Evolutionary conservation across 1,140 invertebrate genomes (phyloP), one percentile per base, ranked within the genome.

Genomic region (Drosophila fuyamai): DNA sequence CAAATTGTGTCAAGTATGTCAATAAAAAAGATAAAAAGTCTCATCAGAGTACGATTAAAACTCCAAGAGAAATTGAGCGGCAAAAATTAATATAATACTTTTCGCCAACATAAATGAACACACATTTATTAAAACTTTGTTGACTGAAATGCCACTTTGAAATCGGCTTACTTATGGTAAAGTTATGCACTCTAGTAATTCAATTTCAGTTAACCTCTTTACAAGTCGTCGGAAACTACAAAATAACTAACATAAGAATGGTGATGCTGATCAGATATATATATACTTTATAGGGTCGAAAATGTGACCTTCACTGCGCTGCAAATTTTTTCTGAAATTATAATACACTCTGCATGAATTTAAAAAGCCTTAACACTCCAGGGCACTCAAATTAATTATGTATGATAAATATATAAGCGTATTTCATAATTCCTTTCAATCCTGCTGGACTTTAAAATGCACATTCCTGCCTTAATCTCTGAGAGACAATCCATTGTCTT

Each of bases 401-500:
- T 7, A 48, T 29, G 32, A 50, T 32, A 65, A 41, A 40, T 50
- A 41, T 32, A 7, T 32, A 40, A 27, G 7, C n/a, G 54, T 43
- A 14, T 46, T 46, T 46, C 57, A 46, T 61, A 61, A 38, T 16
- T n/a, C 23, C 27, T 0, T 23, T 14, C 29, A 16, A 18, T 44
- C 14, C 18, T 9, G 32, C 40, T 9, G 38, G 29, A 18, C n/a
- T 36, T 16, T 36, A 27, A 58, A 63, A 46, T 29, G 29, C 29
- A 27, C n/a, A 27, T 32, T 47, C 18, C 12, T n/a, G 13, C 16
- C 50, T 54, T 46, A 57, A 48, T 29, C 38, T 66, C 61, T 54
- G 61, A 38, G 32, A 54, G 61, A 46, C 48, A 43, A 68, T 57
- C 51, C 51, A 71, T 70, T 70, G 35, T 35, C 27, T 14, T 16